These are phyloP conservation scores for Monopterus albus DNA, from an alignment of 2,113 vertebrate genomes.

Conservation along the genomic window DNA sequence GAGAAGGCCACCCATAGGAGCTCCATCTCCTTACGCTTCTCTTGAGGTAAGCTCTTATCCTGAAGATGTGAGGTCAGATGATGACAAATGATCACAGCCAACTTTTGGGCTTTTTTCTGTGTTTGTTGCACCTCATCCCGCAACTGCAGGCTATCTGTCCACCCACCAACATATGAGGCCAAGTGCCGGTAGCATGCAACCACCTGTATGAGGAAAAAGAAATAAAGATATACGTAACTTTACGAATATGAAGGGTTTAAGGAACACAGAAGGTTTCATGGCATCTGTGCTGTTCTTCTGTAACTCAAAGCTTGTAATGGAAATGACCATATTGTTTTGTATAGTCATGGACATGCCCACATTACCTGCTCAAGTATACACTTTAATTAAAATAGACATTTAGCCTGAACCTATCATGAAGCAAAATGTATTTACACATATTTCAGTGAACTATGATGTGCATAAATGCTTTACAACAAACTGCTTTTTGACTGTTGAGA, in stretches of 20 bases:
- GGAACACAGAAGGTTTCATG: not conserved
- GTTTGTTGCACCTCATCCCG: constrained; percentile 81
- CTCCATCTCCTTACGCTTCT: constrained; percentile 80
- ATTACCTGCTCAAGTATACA: not conserved
- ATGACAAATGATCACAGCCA: constrained; percentile 67
- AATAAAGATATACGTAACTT: no score
- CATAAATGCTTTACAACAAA: no score
- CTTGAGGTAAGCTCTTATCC: constrained; percentile 77
- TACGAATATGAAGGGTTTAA: not conserved
- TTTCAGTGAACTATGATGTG: no score
- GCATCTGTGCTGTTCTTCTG: not conserved
- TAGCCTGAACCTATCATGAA: no score
- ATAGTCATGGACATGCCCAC: no score
- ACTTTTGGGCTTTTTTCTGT: constrained; percentile 76
- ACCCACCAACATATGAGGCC: constrained; percentile 82
- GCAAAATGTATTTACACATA: no score
- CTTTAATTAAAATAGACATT: not conserved
- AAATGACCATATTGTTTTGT: not conserved
- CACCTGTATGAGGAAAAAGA: constrained; percentile 68
- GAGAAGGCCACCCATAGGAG: constrained; percentile 87
- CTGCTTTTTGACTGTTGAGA: no score
- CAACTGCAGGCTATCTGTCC: constrained; percentile 79
- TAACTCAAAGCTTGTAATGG: not conserved
- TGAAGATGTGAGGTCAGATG: constrained; percentile 80
- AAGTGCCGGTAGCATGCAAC: constrained; percentile 85